These are phyloP conservation scores for Pardosa pseudoannulata DNA, from an alignment of 2,888 invertebrate genomes.

Conservation along the genomic window DNA sequence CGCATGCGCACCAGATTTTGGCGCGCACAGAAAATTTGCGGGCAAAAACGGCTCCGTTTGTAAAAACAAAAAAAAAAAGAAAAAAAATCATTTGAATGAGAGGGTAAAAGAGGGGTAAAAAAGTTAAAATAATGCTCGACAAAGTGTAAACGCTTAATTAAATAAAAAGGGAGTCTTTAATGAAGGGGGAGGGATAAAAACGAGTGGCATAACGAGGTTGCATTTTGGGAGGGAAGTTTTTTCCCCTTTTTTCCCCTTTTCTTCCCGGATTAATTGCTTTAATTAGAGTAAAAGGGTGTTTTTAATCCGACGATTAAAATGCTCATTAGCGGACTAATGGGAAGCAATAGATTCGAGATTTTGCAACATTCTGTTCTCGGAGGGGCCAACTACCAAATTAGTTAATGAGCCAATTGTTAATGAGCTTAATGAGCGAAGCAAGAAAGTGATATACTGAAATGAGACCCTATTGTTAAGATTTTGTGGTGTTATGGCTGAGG, in stretches of 20 bases:
- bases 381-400: slow-evolving; percentile 61
- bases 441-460: slow-evolving; percentile 7
- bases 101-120: neutral
- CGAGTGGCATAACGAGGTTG: slow-evolving; percentile 25
- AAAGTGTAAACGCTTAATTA: slow-evolving; percentile 73
- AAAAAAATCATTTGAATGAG: slow-evolving; percentile 1
- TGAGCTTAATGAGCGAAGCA: slow-evolving; percentile 45
- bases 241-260: slow-evolving; percentile 27
- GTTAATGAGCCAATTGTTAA: slow-evolving; percentile 52
- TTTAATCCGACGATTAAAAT: slow-evolving; percentile 70
- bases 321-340: slow-evolving; percentile 68
- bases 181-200: slow-evolving; percentile 28
- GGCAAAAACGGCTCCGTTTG: slow-evolving; percentile 30
- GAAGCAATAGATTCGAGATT: slow-evolving; percentile 61
- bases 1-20: slow-evolving; percentile 40
- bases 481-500: slow-evolving; percentile 36
- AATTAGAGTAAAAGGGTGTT: slow-evolving; percentile 72
- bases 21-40: slow-evolving; percentile 40
- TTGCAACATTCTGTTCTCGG: slow-evolving; percentile 26
- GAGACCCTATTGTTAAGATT: slow-evolving; percentile 8
- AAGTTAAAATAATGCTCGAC: slow-evolving; percentile 63
- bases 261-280: slow-evolving; percentile 70
- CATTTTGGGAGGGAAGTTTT: neutral
- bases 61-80: slow-evolving; percentile 16
- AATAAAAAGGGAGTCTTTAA: slow-evolving; percentile 69